Evolutionary conservation across 2,888 invertebrate genomes (phyloP).

Genomic region (Chironomus riparius): DNA sequence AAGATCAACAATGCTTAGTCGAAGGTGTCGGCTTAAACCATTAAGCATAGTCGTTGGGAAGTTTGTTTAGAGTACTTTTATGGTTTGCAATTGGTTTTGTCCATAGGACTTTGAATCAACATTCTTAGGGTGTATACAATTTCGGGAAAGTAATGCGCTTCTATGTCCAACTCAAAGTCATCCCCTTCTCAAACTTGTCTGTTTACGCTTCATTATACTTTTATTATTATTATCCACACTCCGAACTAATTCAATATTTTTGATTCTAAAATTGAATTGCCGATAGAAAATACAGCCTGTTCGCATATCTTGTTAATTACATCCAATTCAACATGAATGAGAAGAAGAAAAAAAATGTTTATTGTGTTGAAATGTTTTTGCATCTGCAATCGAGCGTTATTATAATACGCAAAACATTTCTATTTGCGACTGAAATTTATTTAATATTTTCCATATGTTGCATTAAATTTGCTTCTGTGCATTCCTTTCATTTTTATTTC

Average conservation of each 20-base stretch:
- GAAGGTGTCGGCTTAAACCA: too few relatives aligned
- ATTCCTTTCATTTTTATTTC: too few relatives aligned
- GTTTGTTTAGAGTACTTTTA: too few relatives aligned
- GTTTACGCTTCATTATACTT: too few relatives aligned
- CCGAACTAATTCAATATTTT: not conserved
- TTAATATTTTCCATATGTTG: constrained; percentile 27
- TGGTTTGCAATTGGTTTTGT: too few relatives aligned
- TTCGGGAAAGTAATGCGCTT: not conserved
- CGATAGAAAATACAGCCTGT: not conserved
- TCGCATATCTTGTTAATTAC: not conserved
- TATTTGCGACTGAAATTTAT: not conserved
- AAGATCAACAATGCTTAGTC: too few relatives aligned
- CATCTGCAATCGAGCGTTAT: not conserved
- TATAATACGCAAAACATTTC: not conserved
- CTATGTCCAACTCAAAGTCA: too few relatives aligned
- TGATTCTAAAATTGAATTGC: not conserved
- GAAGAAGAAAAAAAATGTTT: not conserved
- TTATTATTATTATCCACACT: too few relatives aligned
- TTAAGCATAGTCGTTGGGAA: too few relatives aligned
- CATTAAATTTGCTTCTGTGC: not conserved
- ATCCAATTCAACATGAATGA: not conserved
- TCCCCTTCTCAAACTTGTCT: too few relatives aligned
- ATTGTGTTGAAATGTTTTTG: not conserved
- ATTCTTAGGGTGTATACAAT: too few relatives aligned
- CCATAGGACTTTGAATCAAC: too few relatives aligned